Evolutionary conservation across 2,797 vertebrate genomes (phyloP), one percentile per base, ranked within the genome.

Genomic region (Neosalanx taihuensis): DNA sequence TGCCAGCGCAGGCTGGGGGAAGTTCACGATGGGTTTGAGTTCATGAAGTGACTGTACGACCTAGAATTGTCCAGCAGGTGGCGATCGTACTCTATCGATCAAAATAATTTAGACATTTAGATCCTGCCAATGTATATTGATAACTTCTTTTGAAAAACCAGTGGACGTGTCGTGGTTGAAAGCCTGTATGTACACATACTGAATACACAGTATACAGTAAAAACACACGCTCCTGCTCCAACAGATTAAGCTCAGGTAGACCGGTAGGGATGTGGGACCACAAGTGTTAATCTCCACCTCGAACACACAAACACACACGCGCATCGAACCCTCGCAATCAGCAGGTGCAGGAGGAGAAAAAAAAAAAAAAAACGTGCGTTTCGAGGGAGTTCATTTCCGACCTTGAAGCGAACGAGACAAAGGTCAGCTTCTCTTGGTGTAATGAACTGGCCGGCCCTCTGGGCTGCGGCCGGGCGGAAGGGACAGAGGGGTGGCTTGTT

Each of bases 21-120:
- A 30, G 29, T 31, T 12, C 51, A 46, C 12, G 41, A 46, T 9
- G 10, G 12, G 41, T 46, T 13, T 46, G 12, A 35, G 33, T 35
- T 35, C 33, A 6, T 37, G 6, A 46, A 46, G 41, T 46, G 41
- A 46, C 41, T 13, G 51, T 56, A n/a, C 17, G n/a, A 68, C 26
- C 49, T 35, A 33, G 57, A 5, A 31, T n/a, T 61, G 35, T 5
- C 62, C 78, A 62, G 57, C 73, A 77, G 77, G 30, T 72, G 81
- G 56, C 77, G 68, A 63, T 69, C 46, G 69, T 51, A 49, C 49
- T 53, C 71, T 35, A 68, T 12, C 41, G 15, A 56, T 6, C 51
- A n/a, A 3, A 17, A n/a, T n/a, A 17, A 56, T n/a, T n/a, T 56
- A 17, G 23, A 26, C 23, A 26, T 26, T 26, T 26, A 56, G 3